Base-by-base conservation (phyloP, 2,888 invertebrate species). In the Heliconius hortense region DNA sequence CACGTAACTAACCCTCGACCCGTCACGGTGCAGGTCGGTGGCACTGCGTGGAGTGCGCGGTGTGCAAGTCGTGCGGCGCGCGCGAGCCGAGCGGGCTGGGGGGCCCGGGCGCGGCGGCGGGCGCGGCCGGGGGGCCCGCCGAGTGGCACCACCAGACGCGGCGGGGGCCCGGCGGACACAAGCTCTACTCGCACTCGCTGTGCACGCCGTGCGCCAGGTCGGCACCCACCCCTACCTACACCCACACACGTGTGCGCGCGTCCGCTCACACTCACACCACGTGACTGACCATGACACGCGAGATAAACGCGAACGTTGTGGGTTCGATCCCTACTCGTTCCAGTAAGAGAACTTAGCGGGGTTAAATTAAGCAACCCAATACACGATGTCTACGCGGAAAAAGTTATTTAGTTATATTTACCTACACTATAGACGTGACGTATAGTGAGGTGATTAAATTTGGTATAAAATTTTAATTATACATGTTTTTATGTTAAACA, bases 1-100 rank as follows among this genome's bases (percentile, higher is more conserved):
- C 43, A 15, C 43, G 43, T 43, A 15, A 18, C 21, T 56, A 56
- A 56, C 56, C n/a, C 3, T 56, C 1, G 56, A n/a, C 11, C 53
- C n/a, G n/a, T n/a, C 10, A 2, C 56, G 56, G 62, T 69, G 2
- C 77, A 95, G 95, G 95, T 59, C 96, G 97, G 70, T 98, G 98
- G 98, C 97, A 98, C 86, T 98, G 98, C 89, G 95, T 95, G 76
- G 96, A 96, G 82, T 97, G 97, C 86, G 96, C 96, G 13, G 91
- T 96, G 74, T 97, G 95, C 84, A 95, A 95, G 85, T 95, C 95
- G 76, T 95, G 95, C 86, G 95, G 95, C 73, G 91, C 95, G 74
- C 95, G 94, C 1, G 89, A 91, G 60, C 94, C 95, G 2, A 87
- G 90, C 80, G 95, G 94, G 73, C 71, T 43, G 43, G 76, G 73